Evolutionary conservation across 1,140 invertebrate species (phyloP).

Genomic region (Drosophila leontia): DNA sequence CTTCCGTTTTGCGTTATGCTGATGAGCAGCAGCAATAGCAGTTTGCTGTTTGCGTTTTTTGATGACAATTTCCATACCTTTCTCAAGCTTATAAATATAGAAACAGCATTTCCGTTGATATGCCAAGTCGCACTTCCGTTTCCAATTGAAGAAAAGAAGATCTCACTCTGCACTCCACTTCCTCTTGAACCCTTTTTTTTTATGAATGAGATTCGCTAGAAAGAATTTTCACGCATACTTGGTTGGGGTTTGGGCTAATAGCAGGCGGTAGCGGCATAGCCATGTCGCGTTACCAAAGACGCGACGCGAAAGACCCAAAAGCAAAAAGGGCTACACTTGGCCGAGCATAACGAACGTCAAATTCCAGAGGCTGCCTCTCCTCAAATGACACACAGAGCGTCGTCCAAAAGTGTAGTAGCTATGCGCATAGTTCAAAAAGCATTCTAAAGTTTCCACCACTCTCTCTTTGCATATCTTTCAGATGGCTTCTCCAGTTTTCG

Average conservation of each 20-base stretch:
- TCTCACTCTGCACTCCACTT: conserved; percentile 1
- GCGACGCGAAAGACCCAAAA: conserved; percentile 40
- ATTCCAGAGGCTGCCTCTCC: conserved; percentile 31
- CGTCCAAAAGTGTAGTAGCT: conserved; percentile 17
- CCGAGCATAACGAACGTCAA: conserved; percentile 72
- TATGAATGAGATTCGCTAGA: conserved; percentile 66
- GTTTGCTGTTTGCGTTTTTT: conserved; percentile 14
- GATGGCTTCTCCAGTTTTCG: conserved; percentile 94
- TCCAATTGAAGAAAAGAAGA: conserved; percentile 58
- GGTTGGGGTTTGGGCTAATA: conserved; percentile 37
- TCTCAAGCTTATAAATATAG: conserved; percentile 62
- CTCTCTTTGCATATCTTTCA: conserved; percentile 86
- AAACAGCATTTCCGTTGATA: conserved; percentile 73
- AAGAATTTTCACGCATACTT: conserved; percentile 74
- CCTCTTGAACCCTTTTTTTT: conserved; percentile 24
- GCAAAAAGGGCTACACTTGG: conserved; percentile 67
- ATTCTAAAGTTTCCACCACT: conserved; percentile 49
- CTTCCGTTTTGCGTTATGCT: conserved; percentile 76
- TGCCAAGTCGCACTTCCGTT: conserved; percentile 68
- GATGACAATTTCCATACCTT: conserved; percentile 69
- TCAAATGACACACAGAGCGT: conserved; percentile 31
- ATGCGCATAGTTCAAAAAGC: conserved; percentile 55
- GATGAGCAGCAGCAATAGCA: conserved; percentile 26
- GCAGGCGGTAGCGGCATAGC: conserved; percentile 19
- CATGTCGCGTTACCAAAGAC: conserved; percentile 72